Percentiles rank a stretch among this genome's conserved stretches.
These are phyloP conservation scores for Brachycybe producta DNA, from an alignment of 2,888 invertebrate species.

Conservation along the genomic window DNA sequence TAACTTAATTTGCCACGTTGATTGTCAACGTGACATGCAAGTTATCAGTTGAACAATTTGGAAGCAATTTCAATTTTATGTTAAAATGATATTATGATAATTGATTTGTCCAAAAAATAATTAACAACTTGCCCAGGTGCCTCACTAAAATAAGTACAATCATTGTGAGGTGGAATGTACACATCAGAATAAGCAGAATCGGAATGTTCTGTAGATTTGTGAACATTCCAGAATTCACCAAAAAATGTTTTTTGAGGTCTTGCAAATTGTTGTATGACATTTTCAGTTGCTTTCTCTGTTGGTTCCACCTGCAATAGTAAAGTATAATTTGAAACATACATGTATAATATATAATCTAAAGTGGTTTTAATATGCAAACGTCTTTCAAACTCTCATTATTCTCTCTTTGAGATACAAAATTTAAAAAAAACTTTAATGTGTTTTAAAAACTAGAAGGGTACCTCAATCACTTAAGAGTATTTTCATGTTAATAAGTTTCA, in stretches of 20 bases:
- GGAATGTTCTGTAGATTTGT: conserved; percentile 35
- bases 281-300: conserved; percentile 41
- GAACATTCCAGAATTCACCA: conserved; percentile 59
- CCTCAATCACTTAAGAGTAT: too few relatives aligned
- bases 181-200: conserved; percentile 61
- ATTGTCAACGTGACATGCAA: too few relatives aligned
- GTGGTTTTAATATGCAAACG: too few relatives aligned
- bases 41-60: too few relatives aligned
- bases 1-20: too few relatives aligned
- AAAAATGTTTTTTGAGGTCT: conserved; percentile 55
- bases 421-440: too few relatives aligned
- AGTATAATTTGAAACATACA: background rate
- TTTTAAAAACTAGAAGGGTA: too few relatives aligned
- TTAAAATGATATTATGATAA: too few relatives aligned
- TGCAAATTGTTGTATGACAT: conserved; percentile 44
- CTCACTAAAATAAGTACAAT: conserved; percentile 62
- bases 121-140: conserved; percentile 47
- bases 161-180: conserved; percentile 57
- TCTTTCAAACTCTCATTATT: too few relatives aligned
- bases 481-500: too few relatives aligned
- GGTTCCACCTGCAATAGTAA: conserved; percentile 27
- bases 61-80: too few relatives aligned
- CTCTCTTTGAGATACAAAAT: too few relatives aligned
- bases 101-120: background rate
- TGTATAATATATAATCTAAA: background rate